phyloP scores from a whole-genome alignment of 2,888 invertebrate genomes.

The Biston betularia region DNA sequence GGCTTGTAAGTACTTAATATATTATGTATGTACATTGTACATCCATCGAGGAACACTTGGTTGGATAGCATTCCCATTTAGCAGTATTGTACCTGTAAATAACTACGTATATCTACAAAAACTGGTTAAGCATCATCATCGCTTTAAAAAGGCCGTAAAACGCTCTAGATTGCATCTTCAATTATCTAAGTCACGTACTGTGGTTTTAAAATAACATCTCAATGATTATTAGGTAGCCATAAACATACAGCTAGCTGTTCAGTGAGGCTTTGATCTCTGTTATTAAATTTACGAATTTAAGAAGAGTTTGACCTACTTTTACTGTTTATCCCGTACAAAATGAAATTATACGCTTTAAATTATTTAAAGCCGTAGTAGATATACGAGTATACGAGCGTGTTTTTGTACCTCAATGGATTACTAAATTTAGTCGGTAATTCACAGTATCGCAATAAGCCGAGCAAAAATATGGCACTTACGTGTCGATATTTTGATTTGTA shows the following conservation, averaged over 20 bases:
- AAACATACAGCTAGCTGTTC: constrained; percentile 13
- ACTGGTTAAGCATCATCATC: not conserved
- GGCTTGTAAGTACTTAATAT: no score
- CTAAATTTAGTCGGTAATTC: no score
- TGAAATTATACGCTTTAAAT: not conserved
- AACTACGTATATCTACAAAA: not conserved
- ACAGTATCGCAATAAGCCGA: no score
- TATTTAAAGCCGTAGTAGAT: no score
- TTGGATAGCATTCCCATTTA: no score
- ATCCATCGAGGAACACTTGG: no score
- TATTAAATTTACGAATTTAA: constrained; percentile 10
- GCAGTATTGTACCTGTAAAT: not conserved
- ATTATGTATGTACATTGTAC: no score
- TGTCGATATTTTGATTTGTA: no score
- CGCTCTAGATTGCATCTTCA: constrained; percentile 24
- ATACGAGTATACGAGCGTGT: no score
- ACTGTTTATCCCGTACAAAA: not conserved
- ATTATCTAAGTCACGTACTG: constrained; percentile 23
- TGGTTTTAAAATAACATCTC: constrained; percentile 4
- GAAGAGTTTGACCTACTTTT: not conserved
- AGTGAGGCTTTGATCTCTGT: constrained; percentile 2
- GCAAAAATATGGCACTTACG: no score
- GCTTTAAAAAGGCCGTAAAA: constrained; percentile 13
- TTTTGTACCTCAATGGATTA: no score
- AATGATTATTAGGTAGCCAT: constrained; percentile 19